Percentiles rank a stretch among this genome's conserved stretches.
Evolutionary conservation across 2,797 vertebrate genomes (phyloP).

Genomic region (Sebastes oblongus): DNA sequence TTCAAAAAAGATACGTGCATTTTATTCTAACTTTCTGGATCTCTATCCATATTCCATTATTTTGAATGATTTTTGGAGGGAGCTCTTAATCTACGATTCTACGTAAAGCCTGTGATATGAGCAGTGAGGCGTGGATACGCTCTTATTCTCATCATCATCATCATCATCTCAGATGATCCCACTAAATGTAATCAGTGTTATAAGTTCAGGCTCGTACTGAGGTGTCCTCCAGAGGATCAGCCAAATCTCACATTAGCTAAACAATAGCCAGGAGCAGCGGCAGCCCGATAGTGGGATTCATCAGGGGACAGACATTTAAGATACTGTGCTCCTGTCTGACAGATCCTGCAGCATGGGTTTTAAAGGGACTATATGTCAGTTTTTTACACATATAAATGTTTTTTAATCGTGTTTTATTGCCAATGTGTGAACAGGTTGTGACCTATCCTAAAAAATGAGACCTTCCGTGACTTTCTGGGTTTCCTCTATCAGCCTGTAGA

Average conservation of each 20-base stretch:
- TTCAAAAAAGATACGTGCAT: slow-evolving; percentile 11
- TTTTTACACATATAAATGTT: too few species aligned
- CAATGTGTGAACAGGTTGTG: too few species aligned
- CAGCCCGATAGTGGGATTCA: neutral
- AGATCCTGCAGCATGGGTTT: neutral
- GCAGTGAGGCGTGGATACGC: slow-evolving; percentile 38
- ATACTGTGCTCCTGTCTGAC: neutral
- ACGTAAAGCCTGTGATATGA: slow-evolving; percentile 38
- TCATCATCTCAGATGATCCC: slow-evolving; percentile 55
- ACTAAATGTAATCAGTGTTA: slow-evolving; percentile 61
- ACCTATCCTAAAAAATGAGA: too few species aligned
- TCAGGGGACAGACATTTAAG: neutral
- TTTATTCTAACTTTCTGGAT: slow-evolving; percentile 1
- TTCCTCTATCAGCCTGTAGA: too few species aligned
- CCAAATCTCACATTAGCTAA: slow-evolving; percentile 48
- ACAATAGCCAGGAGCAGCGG: slow-evolving; percentile 11
- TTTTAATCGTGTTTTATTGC: too few species aligned
- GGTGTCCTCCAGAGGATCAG: slow-evolving; percentile 30
- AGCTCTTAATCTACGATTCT: slow-evolving; percentile 23
- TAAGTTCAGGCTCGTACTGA: slow-evolving; percentile 37
- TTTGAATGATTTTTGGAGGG: slow-evolving; percentile 37
- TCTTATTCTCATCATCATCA: slow-evolving; percentile 39
- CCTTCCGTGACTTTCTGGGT: too few species aligned
- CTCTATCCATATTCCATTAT: slow-evolving; percentile 30
- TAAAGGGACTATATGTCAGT: too few species aligned